Conservation (phyloP, 2,888 invertebrate genomes). For the Iselma pallidipennis region DNA sequence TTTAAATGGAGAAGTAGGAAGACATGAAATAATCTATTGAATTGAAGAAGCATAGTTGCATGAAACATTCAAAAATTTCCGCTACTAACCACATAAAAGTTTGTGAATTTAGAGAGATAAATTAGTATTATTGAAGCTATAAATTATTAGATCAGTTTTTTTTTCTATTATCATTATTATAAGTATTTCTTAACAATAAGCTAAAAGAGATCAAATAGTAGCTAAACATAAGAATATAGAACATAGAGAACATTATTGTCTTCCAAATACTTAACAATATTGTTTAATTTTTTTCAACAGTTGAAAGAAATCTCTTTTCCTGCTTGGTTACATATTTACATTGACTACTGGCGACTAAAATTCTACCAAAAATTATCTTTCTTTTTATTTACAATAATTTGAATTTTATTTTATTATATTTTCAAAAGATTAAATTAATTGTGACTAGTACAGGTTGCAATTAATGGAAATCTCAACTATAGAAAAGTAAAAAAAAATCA, state of each 20-base stretch:
- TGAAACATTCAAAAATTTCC: background rate
- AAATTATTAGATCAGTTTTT: too few relatives aligned
- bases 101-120: too few relatives aligned
- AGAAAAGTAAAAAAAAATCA: constrained; percentile 8
- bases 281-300: constrained; percentile 9
- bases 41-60: constrained; percentile 14
- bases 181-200: background rate
- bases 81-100: background rate
- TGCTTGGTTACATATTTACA: constrained; percentile 30
- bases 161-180: too few relatives aligned
- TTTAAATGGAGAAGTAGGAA: constrained; percentile 40
- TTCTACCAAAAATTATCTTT: constrained; percentile 4
- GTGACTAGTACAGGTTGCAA: background rate
- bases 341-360: constrained; percentile 20
- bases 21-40: constrained; percentile 36
- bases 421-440: constrained; percentile 8
- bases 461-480: background rate
- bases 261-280: constrained; percentile 42
- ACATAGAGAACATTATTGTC: constrained; percentile 41
- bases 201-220: background rate
- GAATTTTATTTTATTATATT: too few relatives aligned
- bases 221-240: constrained; percentile 11
- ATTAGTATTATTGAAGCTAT: too few relatives aligned
- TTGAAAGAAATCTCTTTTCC: constrained; percentile 23
- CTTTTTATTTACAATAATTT: constrained; percentile 24